phyloP scores from a whole-genome alignment of 2,888 invertebrate genomes.

The Serrognathus titanus region DNA sequence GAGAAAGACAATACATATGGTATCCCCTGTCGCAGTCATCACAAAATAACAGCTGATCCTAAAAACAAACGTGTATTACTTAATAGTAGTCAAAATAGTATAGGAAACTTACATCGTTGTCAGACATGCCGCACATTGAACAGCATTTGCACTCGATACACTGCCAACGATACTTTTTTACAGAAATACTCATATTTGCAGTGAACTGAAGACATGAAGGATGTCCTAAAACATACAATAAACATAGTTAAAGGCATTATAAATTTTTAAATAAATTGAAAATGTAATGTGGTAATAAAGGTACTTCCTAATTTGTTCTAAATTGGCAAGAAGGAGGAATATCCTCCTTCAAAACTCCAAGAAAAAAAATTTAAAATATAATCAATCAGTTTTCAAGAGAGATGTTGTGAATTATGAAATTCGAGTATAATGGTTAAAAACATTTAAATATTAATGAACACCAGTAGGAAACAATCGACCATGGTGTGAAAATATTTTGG shows the following conservation, averaged over 20 bases:
- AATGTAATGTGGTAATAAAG: too few relatives aligned
- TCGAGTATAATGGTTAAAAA: too few relatives aligned
- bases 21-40: constrained; percentile 99
- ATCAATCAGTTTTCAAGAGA: too few relatives aligned
- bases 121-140: constrained; percentile 97
- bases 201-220: constrained; percentile 98
- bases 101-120: constrained; percentile 85
- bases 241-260: neutral
- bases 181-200: constrained; percentile 96
- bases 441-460: too few relatives aligned
- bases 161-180: constrained; percentile 99
- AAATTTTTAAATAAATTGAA: too few relatives aligned
- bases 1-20: constrained; percentile 98
- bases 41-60: constrained; percentile 98
- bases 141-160: constrained; percentile 99
- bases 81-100: constrained; percentile 1
- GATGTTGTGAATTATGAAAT: too few relatives aligned
- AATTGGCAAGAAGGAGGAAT: too few relatives aligned
- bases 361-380: too few relatives aligned
- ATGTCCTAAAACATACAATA: constrained; percentile 68
- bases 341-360: too few relatives aligned
- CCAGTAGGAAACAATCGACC: too few relatives aligned
- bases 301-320: too few relatives aligned
- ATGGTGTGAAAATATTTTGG: too few relatives aligned
- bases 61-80: constrained; percentile 22